These are phyloP conservation scores for Nephila pilipes DNA, from an alignment of 1,140 invertebrate species.

Conservation along the genomic window DNA sequence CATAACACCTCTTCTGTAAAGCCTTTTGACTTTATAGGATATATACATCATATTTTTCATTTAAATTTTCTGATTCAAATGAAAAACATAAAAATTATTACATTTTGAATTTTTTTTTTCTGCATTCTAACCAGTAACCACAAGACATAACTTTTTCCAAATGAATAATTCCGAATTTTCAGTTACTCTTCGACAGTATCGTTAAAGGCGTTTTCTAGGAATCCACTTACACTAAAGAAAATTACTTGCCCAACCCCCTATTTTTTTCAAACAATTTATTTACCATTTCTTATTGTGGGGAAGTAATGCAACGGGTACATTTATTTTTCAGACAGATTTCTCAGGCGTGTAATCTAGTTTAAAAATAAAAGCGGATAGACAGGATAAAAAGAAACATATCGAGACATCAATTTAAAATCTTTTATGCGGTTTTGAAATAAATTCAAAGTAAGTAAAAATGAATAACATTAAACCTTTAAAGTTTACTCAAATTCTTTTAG, in stretches of 20 bases:
- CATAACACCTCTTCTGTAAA: no score
- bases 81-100: no score
- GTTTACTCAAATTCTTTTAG: background rate
- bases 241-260: background rate
- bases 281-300: background rate
- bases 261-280: background rate
- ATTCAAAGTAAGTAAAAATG: background rate
- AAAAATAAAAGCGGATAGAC: background rate
- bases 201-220: background rate
- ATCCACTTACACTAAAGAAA: background rate
- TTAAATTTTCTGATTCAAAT: no score
- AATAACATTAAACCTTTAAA: background rate
- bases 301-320: background rate
- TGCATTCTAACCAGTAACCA: no score
- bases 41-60: no score
- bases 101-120: no score
- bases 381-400: background rate
- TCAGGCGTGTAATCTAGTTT: background rate
- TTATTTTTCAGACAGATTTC: background rate
- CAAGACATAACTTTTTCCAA: no score
- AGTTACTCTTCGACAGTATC: background rate
- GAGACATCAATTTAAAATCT: slow-evolving; percentile 2
- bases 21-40: no score
- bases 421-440: background rate
- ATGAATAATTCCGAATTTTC: no score